Conservation (phyloP, 2,113 vertebrate species). For the Poicephalus gulielmi region DNA sequence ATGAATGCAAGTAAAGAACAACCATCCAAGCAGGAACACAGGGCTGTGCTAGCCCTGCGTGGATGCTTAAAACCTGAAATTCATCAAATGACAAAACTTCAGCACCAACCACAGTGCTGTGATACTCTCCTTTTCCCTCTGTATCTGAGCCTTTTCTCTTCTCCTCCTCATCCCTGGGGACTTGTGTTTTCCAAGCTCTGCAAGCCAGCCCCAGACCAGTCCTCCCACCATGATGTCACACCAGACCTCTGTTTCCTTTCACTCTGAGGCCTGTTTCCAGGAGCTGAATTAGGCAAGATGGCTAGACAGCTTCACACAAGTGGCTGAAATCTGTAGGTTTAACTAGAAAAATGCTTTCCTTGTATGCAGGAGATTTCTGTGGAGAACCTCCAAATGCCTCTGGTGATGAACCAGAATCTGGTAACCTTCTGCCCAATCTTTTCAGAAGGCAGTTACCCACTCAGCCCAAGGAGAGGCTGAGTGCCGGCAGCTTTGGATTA, state of each 20-base stretch:
- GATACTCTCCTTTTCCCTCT: background rate
- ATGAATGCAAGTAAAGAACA: background rate
- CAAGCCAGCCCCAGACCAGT: background rate
- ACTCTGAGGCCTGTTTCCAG: background rate
- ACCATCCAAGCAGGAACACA: background rate
- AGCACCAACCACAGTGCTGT: background rate
- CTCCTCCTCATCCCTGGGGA: background rate
- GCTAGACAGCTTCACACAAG: background rate
- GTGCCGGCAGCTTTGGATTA: background rate
- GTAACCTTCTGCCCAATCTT: background rate
- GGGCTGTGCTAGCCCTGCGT: accelerated
- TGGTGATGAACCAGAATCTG: accelerated
- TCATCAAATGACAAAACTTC: background rate
- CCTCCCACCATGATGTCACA: background rate
- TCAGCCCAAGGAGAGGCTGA: background rate
- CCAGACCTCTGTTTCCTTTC: background rate
- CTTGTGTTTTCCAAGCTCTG: background rate
- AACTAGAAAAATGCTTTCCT: background rate
- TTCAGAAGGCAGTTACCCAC: background rate
- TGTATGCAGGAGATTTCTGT: background rate
- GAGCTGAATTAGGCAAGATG: background rate
- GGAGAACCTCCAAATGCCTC: background rate
- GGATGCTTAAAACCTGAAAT: background rate
- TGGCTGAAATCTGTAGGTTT: background rate
- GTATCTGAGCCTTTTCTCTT: background rate